Conservation (phyloP, 92 coral and sea anemone species). For the Palythoa grandis region DNA sequence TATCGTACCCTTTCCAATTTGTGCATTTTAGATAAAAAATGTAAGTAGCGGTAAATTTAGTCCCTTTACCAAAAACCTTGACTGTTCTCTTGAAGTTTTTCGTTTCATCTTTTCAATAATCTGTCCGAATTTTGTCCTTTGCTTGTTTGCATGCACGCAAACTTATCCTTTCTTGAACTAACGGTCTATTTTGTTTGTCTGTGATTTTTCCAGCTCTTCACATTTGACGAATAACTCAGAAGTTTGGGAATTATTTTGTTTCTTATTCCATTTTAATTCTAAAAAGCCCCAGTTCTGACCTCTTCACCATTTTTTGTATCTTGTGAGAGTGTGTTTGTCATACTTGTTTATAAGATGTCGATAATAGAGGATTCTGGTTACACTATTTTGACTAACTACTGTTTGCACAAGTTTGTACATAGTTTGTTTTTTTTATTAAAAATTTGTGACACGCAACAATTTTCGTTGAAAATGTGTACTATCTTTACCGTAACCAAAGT, state of each 20-base stretch:
- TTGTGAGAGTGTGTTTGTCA: not conserved
- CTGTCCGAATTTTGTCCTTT: not conserved
- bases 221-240: not conserved
- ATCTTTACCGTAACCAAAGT: not conserved
- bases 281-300: not conserved
- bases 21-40: not conserved
- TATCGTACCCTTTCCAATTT: not conserved
- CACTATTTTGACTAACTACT: not conserved
- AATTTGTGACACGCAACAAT: not conserved
- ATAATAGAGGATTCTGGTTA: not conserved
- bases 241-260: not conserved
- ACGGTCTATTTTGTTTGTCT: not conserved
- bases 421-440: conserved; percentile 12
- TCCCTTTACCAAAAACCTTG: not conserved
- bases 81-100: conserved; percentile 45
- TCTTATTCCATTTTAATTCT: not conserved
- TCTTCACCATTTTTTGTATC: not conserved
- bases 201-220: not conserved
- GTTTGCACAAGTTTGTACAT: conserved; percentile 4
- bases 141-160: not conserved
- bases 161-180: not conserved
- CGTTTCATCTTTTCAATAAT: not conserved
- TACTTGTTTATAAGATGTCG: not conserved
- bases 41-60: conserved; percentile 16
- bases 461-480: conserved; percentile 31